Evolutionary conservation across 2,888 invertebrate genomes (phyloP).

Genomic region (Scaptomyza parva): DNA sequence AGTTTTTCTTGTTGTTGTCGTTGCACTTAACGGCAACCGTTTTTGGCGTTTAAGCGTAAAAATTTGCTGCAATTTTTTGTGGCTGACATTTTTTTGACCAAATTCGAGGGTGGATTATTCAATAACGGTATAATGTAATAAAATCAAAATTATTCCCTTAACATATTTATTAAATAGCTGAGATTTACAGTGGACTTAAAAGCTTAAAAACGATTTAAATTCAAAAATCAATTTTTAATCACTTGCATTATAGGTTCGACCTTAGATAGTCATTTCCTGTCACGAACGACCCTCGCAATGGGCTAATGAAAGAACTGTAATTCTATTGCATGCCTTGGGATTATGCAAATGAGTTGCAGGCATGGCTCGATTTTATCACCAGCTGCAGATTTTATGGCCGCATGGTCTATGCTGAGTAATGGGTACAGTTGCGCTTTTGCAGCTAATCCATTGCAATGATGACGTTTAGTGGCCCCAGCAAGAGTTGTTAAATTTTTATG

Average conservation of each 20-base stretch:
- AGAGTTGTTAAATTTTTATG: constrained; percentile 75
- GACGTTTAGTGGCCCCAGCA: constrained; percentile 67
- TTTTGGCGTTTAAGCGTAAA: constrained; percentile 33
- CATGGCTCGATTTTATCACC: constrained; percentile 49
- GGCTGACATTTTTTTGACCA: constrained; percentile 1
- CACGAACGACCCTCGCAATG: background rate
- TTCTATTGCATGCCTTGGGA: constrained; percentile 7
- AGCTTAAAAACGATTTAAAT: background rate
- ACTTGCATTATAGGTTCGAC: background rate
- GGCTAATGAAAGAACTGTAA: background rate
- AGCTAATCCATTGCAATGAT: constrained; percentile 75
- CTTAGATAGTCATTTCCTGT: background rate
- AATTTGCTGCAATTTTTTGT: constrained; percentile 35
- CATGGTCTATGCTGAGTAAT: constrained; percentile 37
- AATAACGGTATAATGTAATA: background rate
- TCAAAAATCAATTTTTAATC: background rate
- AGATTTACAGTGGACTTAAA: no score
- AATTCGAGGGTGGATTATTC: background rate
- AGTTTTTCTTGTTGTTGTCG: constrained; percentile 23
- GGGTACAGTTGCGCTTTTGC: constrained; percentile 50
- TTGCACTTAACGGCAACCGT: constrained; percentile 46
- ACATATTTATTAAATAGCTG: no score
- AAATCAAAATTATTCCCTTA: no score
- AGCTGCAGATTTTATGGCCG: constrained; percentile 56
- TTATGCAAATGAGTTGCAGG: constrained; percentile 67